These are phyloP conservation scores for Prionchulus punctatus DNA, from an alignment of 2,888 invertebrate genomes.

Conservation along the genomic window DNA sequence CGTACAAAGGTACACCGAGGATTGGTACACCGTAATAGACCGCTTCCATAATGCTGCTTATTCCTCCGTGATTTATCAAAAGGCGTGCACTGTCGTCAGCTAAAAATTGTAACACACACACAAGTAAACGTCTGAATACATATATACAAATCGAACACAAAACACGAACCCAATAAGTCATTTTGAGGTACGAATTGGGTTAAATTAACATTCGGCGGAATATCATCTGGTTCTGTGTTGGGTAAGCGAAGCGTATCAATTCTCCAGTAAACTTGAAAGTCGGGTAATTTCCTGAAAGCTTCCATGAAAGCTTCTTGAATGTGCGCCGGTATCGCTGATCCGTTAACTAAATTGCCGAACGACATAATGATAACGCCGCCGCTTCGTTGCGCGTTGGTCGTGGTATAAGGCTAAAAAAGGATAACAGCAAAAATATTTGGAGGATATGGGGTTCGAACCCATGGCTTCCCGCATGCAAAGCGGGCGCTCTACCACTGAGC, in stretches of 20 bases:
- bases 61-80: constrained; percentile 28
- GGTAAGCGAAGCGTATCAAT: constrained; percentile 20
- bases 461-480: background rate
- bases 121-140: too few species aligned
- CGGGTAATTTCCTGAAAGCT: constrained; percentile 20
- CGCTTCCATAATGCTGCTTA: constrained; percentile 26
- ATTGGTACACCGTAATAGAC: constrained; percentile 26
- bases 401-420: constrained; percentile 7
- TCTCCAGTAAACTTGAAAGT: constrained; percentile 26
- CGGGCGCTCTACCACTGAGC: background rate
- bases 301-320: constrained; percentile 18
- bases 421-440: too few species aligned
- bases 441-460: too few species aligned
- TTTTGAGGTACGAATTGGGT: constrained; percentile 29
- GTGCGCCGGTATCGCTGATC: constrained; percentile 21
- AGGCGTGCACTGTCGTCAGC: constrained; percentile 22
- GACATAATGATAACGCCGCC: constrained; percentile 5
- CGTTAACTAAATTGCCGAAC: constrained; percentile 23
- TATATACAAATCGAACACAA: too few species aligned
- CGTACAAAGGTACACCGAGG: constrained; percentile 28
- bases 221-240: constrained; percentile 16
- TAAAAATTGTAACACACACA: too few species aligned
- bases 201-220: constrained; percentile 25
- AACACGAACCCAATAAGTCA: constrained; percentile 23
- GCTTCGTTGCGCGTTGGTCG: background rate